Percentiles rank a stretch among this genome's conserved stretches.
These are phyloP conservation scores for Smutsia gigantea DNA, from an alignment of 2,797 vertebrate genomes.

Conservation along the genomic window DNA sequence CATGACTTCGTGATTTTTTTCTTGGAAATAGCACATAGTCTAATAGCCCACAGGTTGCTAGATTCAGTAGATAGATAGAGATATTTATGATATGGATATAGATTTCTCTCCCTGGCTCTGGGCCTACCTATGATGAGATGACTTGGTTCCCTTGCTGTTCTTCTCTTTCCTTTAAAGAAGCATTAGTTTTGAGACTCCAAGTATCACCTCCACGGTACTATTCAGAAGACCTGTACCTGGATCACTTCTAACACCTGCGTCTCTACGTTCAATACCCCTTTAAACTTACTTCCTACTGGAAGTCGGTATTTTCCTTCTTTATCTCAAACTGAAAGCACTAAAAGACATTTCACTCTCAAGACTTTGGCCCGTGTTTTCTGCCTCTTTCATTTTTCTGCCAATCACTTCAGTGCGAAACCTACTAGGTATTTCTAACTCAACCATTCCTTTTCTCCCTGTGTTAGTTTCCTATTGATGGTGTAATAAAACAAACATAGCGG, in stretches of 20 bases:
- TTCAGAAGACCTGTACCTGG: background rate
- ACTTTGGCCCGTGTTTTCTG: background rate
- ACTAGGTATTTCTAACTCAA: background rate
- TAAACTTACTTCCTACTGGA: background rate
- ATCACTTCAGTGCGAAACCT: background rate
- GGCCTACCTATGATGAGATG: background rate
- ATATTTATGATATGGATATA: background rate
- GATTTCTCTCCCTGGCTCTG: background rate
- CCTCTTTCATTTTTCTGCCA: background rate
- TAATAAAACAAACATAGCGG: background rate
- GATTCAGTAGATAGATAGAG: background rate
- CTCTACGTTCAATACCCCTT: background rate
- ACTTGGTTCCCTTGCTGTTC: background rate
- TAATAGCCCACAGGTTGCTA: background rate
- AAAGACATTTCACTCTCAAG: background rate
- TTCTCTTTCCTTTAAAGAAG: background rate
- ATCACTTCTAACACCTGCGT: background rate
- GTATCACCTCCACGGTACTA: background rate
- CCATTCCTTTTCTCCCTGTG: fast-evolving
- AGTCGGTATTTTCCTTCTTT: background rate
- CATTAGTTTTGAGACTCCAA: background rate
- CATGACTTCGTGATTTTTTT: background rate
- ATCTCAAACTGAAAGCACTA: background rate
- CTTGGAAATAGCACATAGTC: background rate
- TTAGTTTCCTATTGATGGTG: background rate